Evolutionary conservation across 2,888 invertebrate species (phyloP), one percentile per base, ranked within the genome.

Genomic region (Rotaria macrura): DNA sequence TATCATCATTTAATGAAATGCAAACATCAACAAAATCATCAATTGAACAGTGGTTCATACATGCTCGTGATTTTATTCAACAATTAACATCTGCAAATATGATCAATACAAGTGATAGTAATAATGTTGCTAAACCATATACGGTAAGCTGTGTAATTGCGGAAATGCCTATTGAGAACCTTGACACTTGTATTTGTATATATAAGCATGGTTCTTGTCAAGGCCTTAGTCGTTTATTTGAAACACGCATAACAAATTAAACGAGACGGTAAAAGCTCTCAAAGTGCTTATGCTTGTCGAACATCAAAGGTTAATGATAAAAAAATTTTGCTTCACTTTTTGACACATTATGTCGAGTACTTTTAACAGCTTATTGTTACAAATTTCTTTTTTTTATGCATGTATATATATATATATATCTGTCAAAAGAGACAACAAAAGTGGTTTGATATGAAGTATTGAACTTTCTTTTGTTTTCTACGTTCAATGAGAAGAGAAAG

Each of bases 201-300:
- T 17, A 65, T 29, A 65, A 17, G 34, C 34, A 17, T 34, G 65
- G 65, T 65, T 65, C 65, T 34, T 65, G 34, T 65, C 65, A 65
- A 65, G 65, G 65, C 34, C 65, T 6, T 34, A 65, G 14, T 65
- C 65, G 65, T 65, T 34, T 65, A 65, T 65, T 65, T 65, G 29
- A 65, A 65, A 65, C 65, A 65, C 34, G 65, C 34, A 65, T 65
- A 65, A 65, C 65, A 65, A 65, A 65, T 65, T 65, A 65, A 65
- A 65, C 65, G 65, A 29, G 65, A 65, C 65, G 65, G 34, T 65
- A 65, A 65, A 65, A 65, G 65, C 65, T 65, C 65, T 29, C 65
- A 14, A 65, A 65, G 65, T 65, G 65, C 65, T 65, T 65, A 29
- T 65, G 65, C 65, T 65, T 65, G 65, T 65, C 65, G 65, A 65